Base-by-base conservation (phyloP, 2,888 invertebrate species). In the Arrhopalites spinosus region DNA sequence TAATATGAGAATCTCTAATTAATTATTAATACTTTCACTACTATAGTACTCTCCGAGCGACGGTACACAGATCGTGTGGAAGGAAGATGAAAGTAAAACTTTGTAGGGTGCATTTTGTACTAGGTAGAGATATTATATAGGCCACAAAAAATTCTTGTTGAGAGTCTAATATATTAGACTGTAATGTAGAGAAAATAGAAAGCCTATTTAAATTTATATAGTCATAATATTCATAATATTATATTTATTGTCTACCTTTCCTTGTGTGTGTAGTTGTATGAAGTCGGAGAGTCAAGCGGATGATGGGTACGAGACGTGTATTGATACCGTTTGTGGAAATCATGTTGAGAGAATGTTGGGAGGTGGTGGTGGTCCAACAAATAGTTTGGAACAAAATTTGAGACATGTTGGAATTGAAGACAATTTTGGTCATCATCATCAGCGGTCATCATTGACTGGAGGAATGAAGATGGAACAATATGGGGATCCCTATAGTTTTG, bases 271-370 rank as follows among this genome's bases (percentile, higher is more conserved):
- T 66, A 80, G 79, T 74, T 79, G 79, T 77, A 84, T 85, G 87
- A 89, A 87, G 86, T 89, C 90, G 84, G 93, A 93, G 87, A 91
- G 90, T 84, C 91, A 92, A 75, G 80, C 78, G 85, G 94, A 94
- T 88, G 94, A 94, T 88, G 94, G 94, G 82, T 94, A 94, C 88
- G 94, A 94, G 88, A 93, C 94, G 83, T 92, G 93, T 87, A 84
- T 86, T 85, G 84, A 86, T 30, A 82, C 86, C 85, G 78, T 86
- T 85, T 81, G 85, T 86, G 83, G 85, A 85, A 84, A 84, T 66
- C 83, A 85, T 78, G 79, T 84, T 74, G 85, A 85, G 59, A 75
- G 81, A 77, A 78, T 81, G 76, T 78, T 81, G 69, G 80, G n/a
- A n/a, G n/a, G n/a, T n/a, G n/a, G n/a, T n/a, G n/a, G 80, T 71